Conservation (phyloP, 2,888 invertebrate genomes). For the Athalia circularis region DNA sequence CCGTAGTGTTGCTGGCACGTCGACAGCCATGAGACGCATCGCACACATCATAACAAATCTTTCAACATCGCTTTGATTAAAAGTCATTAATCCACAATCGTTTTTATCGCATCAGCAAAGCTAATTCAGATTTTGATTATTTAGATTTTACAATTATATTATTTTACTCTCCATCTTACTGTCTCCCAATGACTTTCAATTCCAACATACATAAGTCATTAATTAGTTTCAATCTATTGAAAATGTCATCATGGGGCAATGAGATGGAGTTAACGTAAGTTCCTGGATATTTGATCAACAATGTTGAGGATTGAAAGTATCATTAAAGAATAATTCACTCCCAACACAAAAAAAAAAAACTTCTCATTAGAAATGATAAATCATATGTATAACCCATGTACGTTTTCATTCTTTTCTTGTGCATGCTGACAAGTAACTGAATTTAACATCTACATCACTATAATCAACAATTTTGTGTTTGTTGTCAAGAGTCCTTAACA, state of each 20-base stretch:
- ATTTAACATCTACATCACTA: not conserved
- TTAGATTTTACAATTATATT: slow-evolving; percentile 32
- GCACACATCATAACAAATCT: slow-evolving; percentile 55
- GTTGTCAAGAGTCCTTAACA: slow-evolving; percentile 52
- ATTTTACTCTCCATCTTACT: slow-evolving; percentile 38
- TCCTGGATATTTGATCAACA: slow-evolving; percentile 39
- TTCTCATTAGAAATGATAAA: not conserved
- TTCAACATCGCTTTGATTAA: slow-evolving; percentile 62
- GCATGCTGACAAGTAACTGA: slow-evolving; percentile 16
- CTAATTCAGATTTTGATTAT: slow-evolving; percentile 67
- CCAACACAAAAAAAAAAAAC: slow-evolving; percentile 9
- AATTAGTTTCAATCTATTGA: not conserved
- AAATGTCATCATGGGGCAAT: slow-evolving; percentile 2
- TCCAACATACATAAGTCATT: not conserved
- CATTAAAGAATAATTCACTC: not conserved
- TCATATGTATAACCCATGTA: not conserved
- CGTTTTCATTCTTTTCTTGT: not conserved
- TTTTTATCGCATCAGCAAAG: slow-evolving; percentile 72
- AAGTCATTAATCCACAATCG: slow-evolving; percentile 62
- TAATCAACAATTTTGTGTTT: slow-evolving; percentile 8
- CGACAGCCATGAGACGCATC: slow-evolving; percentile 47
- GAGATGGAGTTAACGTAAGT: slow-evolving; percentile 35
- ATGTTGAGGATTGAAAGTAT: slow-evolving; percentile 22
- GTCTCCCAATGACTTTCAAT: slow-evolving; percentile 33
- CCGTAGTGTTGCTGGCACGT: slow-evolving; percentile 48